Conservation (phyloP, 1,140 invertebrate genomes). For the Pantala flavescens region DNA sequence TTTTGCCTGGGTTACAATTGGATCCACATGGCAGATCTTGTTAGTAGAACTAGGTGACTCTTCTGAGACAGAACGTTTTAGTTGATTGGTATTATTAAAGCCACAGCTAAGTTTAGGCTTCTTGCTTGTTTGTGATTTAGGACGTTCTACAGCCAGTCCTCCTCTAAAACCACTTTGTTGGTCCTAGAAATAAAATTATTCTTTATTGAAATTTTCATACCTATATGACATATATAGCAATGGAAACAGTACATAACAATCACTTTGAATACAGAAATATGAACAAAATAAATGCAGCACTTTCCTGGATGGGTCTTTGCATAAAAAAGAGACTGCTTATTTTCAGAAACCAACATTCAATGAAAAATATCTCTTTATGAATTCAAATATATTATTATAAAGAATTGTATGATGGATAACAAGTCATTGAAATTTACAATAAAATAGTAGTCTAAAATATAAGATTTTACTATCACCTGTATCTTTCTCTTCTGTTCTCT, state of each 20-base stretch:
- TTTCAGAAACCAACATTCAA: too few relatives aligned
- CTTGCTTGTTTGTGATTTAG: neutral
- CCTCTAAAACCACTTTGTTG: conserved; percentile 17
- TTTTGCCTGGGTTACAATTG: neutral
- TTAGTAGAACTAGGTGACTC: neutral
- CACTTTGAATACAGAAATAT: neutral
- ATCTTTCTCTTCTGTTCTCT: conserved; percentile 61
- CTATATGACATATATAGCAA: too few relatives aligned
- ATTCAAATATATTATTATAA: too few relatives aligned
- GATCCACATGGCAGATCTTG: neutral
- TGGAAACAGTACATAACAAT: neutral
- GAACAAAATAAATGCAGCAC: too few relatives aligned
- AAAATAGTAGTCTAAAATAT: too few relatives aligned
- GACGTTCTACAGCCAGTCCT: neutral
- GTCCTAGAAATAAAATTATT: neutral
- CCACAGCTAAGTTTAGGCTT: neutral
- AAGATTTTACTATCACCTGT: too few relatives aligned
- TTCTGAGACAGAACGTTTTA: neutral
- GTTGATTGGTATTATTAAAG: neutral
- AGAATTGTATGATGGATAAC: too few relatives aligned
- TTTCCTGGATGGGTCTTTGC: too few relatives aligned
- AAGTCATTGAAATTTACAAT: too few relatives aligned
- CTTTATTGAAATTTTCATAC: neutral
- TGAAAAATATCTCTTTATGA: too few relatives aligned
- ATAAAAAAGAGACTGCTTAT: too few relatives aligned